These are phyloP conservation scores for Ispidina lecontei DNA, from an alignment of 2,797 vertebrate species.

Conservation along the genomic window DNA sequence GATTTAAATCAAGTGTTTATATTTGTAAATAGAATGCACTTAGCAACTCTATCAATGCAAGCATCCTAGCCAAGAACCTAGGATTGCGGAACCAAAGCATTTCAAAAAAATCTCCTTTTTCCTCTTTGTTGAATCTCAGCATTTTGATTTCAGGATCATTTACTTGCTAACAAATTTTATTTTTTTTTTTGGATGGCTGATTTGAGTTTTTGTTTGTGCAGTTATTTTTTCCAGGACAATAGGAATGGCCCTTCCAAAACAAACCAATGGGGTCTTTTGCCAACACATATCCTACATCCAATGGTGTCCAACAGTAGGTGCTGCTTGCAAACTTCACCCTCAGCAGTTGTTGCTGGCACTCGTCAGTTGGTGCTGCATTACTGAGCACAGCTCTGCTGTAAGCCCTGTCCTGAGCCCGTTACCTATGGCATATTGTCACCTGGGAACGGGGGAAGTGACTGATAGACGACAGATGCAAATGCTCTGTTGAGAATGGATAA, in stretches of 20 bases:
- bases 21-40: conserved; percentile 70
- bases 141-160: neutral
- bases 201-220: neutral
- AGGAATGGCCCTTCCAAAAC: neutral
- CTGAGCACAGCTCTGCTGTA: neutral
- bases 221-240: neutral
- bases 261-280: neutral
- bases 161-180: neutral
- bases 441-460: neutral
- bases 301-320: neutral
- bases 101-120: neutral
- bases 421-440: neutral
- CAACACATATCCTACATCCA: neutral
- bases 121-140: neutral
- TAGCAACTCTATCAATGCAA: conserved; percentile 52
- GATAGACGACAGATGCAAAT: neutral
- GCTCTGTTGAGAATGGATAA: neutral
- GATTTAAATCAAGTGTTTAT: conserved; percentile 67
- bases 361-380: neutral
- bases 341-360: no score
- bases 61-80: conserved; percentile 23
- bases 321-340: neutral
- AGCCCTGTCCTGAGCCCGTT: neutral
- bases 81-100: neutral
- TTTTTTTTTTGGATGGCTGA: neutral